A percentile compares a stretch with the other conserved stretches of the same genome.
phyloP scores from a whole-genome alignment of 1,140 invertebrate species.

The Cydia pomonella region DNA sequence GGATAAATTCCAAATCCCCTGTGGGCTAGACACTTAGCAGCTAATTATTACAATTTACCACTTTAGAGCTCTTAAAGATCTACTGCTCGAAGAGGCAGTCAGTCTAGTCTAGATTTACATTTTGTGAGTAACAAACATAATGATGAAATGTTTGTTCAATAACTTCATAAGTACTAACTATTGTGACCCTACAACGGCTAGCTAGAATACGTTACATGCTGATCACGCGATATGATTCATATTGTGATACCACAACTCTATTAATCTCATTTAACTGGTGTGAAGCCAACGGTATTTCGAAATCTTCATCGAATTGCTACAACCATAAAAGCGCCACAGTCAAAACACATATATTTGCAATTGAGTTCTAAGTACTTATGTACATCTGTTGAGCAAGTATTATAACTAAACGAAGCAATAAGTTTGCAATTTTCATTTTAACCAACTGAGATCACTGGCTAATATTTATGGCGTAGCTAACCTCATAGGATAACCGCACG shows the following conservation, averaged over 20 bases:
- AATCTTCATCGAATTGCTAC: neutral
- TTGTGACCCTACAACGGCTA: neutral
- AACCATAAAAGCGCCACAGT: neutral
- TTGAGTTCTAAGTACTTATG: neutral
- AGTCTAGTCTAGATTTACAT: neutral
- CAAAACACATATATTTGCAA: neutral
- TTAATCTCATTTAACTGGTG: neutral
- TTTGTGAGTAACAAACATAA: neutral
- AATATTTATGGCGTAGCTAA: neutral
- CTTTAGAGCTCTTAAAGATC: neutral
- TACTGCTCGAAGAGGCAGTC: neutral
- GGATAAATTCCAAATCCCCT: neutral
- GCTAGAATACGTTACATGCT: neutral
- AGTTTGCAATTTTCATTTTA: neutral
- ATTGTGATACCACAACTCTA: neutral
- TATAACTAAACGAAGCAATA: neutral
- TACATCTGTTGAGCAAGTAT: neutral
- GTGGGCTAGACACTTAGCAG: neutral
- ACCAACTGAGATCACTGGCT: neutral
- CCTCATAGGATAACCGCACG: neutral
- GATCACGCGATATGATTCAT: constrained; percentile 5
- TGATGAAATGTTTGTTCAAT: neutral
- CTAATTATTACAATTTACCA: neutral
- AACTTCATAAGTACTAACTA: neutral
- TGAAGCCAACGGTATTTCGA: neutral